phyloP scores from a whole-genome alignment of 2,797 vertebrate species.

The Xerus rutilus region DNA sequence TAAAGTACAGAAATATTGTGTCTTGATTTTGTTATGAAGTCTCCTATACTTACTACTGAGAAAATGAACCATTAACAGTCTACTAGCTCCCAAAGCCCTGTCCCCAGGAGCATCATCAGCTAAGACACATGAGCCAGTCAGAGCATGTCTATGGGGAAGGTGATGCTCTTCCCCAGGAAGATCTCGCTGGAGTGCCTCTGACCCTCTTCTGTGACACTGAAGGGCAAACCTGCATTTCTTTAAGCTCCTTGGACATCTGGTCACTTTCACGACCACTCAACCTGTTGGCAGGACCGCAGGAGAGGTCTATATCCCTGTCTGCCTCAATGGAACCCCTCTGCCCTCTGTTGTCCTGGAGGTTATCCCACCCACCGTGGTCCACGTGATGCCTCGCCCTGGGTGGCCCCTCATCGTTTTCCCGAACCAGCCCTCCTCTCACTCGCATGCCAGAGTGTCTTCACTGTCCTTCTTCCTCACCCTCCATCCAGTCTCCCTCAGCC shows the following conservation, averaged over 20 bases:
- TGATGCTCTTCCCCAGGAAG: too few species aligned
- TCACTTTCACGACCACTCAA: background rate
- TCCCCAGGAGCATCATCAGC: background rate
- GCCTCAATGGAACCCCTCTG: rapidly evolving
- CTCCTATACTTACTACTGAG: background rate
- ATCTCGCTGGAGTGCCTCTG: background rate
- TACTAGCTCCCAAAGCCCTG: background rate
- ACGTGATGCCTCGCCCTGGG: background rate
- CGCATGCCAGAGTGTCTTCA: rapidly evolving
- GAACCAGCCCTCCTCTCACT: rapidly evolving
- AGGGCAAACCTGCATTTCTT: background rate
- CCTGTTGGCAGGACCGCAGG: rapidly evolving
- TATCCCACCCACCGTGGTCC: rapidly evolving
- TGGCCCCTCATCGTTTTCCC: background rate
- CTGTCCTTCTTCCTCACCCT: background rate
- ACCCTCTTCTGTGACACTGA: background rate
- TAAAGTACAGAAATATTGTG: background rate
- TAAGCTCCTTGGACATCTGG: background rate
- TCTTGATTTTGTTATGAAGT: background rate
- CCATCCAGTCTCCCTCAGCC: background rate
- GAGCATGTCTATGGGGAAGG: background rate
- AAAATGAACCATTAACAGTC: background rate
- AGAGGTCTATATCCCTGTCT: rapidly evolving
- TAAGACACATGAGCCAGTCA: rapidly evolving
- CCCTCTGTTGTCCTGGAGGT: rapidly evolving